Base-by-base conservation (phyloP, 2,797 vertebrate species). In the Enteromius thamalakanensis region DNA sequence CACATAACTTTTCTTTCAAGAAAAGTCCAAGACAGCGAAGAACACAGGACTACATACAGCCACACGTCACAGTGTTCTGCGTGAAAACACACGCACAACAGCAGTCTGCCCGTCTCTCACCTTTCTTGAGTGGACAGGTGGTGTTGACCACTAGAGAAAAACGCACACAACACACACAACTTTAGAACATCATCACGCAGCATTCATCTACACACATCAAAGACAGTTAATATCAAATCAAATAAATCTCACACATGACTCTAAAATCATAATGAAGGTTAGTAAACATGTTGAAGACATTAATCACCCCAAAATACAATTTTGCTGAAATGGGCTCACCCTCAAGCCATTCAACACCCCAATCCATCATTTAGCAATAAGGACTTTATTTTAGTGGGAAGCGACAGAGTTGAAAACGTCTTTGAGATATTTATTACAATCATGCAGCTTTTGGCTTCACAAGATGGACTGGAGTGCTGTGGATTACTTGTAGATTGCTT, bases 111-210 rank as follows among this genome's bases (percentile, higher is more conserved):
- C 1, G 29, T 78, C 81, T 80, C 85, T 88, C 87, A 87, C 87
- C 85, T 88, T 81, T 83, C 70, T 79, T 81, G 37, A 21, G 74
- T 79, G 69, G 79, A 83, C 81, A 87, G 85, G 76, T 82, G 81
- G 84, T 82, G 85, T 47, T 82, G 81, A 85, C 81, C 84, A 80
- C 85, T 88, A 81, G 81, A 88, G 87, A 87, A 69, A 85, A 88
- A 85, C 29, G 79, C 78, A 87, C 76, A 82, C 84, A 86, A 83
- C 81, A 81, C 4, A 68, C 55, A 80, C 10, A 15, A 12, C 51
- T 81, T 86, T 71, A 84, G 64, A 60, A 79, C 47, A 64, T 51
- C n/a, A 67, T 69, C 70, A 21, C 42, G 15, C 37, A 80, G 71
- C 81, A 71, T 14, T 83, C 32, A 69, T 68, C 42, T 47, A 42